phyloP scores from a whole-genome alignment of 2,113 vertebrate species.

The Sander lucioperca region DNA sequence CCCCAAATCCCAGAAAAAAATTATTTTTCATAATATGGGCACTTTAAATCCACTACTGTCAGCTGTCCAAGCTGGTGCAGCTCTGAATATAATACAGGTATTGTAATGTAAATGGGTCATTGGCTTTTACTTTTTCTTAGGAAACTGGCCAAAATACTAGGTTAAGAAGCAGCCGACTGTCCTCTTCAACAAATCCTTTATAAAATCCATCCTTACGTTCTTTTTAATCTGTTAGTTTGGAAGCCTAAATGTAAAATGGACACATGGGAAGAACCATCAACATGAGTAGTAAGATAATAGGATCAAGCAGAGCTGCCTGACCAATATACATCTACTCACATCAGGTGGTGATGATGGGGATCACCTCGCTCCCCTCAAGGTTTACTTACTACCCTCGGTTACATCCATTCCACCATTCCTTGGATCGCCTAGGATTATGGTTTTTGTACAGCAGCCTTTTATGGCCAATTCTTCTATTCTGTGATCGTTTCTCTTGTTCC shows the following conservation, averaged over 20 bases:
- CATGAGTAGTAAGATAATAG: background rate
- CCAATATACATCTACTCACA: background rate
- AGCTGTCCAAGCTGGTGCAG: background rate
- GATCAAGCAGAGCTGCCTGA: background rate
- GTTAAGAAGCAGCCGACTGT: background rate
- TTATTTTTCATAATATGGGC: too few species aligned
- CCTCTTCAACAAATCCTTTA: background rate
- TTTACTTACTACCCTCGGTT: background rate
- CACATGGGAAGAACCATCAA: background rate
- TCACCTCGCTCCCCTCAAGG: background rate
- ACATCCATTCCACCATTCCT: background rate
- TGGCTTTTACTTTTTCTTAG: background rate
- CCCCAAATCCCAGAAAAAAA: too few species aligned
- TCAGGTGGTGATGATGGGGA: background rate
- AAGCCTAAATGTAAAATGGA: background rate
- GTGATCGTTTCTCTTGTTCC: background rate
- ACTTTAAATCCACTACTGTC: background rate
- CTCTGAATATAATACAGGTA: background rate
- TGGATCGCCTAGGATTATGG: background rate
- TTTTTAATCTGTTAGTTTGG: constrained; percentile 17
- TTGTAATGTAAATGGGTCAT: constrained; percentile 9
- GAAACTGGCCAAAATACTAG: background rate
- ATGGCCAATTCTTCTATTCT: background rate
- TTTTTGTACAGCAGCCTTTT: background rate
- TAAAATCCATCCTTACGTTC: constrained; percentile 1